Evolutionary conservation across 2,888 invertebrate species (phyloP).

Genomic region (Caenorhabditis zanzibari): DNA sequence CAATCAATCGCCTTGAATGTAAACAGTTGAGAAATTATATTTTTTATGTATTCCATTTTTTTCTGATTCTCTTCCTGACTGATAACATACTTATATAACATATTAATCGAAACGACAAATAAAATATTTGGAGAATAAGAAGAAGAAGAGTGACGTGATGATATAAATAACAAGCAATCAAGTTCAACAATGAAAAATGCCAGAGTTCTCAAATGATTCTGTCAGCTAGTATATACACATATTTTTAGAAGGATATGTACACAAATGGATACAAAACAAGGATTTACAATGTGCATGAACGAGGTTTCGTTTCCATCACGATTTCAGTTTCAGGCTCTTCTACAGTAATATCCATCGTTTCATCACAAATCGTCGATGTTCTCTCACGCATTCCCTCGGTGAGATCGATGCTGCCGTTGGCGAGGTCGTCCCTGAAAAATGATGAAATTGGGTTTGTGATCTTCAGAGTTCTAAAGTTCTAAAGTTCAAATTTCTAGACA

Average conservation of each 20-base stretch:
- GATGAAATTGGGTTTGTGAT: background rate
- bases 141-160: slow-evolving; percentile 35
- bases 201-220: background rate
- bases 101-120: slow-evolving; percentile 52
- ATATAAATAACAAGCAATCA: slow-evolving; percentile 49
- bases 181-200: slow-evolving; percentile 54
- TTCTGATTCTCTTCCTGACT: slow-evolving; percentile 19
- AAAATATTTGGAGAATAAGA: slow-evolving; percentile 38
- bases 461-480: no score
- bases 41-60: slow-evolving; percentile 47
- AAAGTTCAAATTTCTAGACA: no score
- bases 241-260: slow-evolving; percentile 18
- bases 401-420: slow-evolving; percentile 32
- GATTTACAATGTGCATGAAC: slow-evolving; percentile 66
- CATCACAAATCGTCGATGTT: slow-evolving; percentile 62
- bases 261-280: no score
- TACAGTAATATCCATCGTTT: slow-evolving; percentile 56
- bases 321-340: slow-evolving; percentile 49
- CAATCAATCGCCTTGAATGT: slow-evolving; percentile 1
- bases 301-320: slow-evolving; percentile 62
- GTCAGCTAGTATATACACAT: slow-evolving; percentile 43
- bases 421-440: slow-evolving; percentile 31
- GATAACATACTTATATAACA: slow-evolving; percentile 24
- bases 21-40: slow-evolving; percentile 34
- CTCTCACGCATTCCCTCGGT: slow-evolving; percentile 53